phyloP scores from a whole-genome alignment of 2,888 invertebrate genomes.

The Myopa testacea region DNA sequence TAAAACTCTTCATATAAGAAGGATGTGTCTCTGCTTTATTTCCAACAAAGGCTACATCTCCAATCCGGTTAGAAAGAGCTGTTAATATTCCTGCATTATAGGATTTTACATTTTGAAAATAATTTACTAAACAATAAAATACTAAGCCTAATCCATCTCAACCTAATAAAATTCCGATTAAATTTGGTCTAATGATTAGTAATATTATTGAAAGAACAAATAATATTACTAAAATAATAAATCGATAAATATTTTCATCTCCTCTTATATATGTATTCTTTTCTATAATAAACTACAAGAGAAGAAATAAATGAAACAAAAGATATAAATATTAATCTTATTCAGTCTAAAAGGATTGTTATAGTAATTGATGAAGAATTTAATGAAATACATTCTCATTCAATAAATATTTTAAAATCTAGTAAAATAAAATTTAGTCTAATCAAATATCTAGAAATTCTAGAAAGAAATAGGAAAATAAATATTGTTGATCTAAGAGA shows the following conservation, averaged over 20 bases:
- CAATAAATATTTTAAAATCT: conserved; percentile 70
- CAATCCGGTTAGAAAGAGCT: conserved; percentile 79
- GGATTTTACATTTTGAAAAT: conserved; percentile 73
- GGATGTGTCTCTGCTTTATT: too few relatives aligned
- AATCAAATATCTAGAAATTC: conserved; percentile 68
- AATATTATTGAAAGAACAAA: too few relatives aligned
- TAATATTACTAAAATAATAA: conserved; percentile 76
- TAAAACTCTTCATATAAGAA: too few relatives aligned
- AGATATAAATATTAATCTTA: conserved; percentile 74
- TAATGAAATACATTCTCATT: conserved; percentile 72
- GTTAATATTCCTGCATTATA: conserved; percentile 80
- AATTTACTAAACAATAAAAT: conserved; percentile 77
- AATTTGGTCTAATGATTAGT: too few relatives aligned
- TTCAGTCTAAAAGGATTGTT: conserved; percentile 76
- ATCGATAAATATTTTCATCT: conserved; percentile 73
- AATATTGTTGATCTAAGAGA: conserved; percentile 71
- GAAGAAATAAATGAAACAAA: conserved; percentile 77
- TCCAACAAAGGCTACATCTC: conserved; percentile 72
- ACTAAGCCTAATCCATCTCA: conserved; percentile 80
- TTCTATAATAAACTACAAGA: conserved; percentile 75
- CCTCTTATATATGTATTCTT: conserved; percentile 74
- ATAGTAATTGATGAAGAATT: conserved; percentile 70
- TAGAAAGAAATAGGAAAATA: conserved; percentile 70
- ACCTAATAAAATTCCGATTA: conserved; percentile 78
- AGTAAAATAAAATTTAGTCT: too few relatives aligned